A percentile compares a stretch with the other conserved stretches of the same genome.
phyloP scores from a whole-genome alignment of 2,888 invertebrate genomes.

The Oscheius sp. region DNA sequence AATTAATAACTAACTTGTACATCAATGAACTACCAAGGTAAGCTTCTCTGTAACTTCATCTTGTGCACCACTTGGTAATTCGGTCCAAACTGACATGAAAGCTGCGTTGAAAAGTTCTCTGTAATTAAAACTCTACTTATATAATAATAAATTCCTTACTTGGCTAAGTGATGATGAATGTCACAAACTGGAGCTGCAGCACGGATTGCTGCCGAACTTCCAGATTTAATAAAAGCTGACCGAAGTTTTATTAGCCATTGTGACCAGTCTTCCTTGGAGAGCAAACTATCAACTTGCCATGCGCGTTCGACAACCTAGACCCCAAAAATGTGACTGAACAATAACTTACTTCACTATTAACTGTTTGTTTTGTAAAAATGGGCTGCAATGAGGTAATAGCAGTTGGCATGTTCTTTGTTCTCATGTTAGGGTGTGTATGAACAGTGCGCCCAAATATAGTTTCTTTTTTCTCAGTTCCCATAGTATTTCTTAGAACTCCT shows the following conservation, averaged over 20 bases:
- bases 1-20: background rate
- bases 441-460: too few relatives aligned
- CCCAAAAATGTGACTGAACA: background rate
- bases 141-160: conserved; percentile 69
- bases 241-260: conserved; percentile 93
- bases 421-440: too few relatives aligned
- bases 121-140: background rate
- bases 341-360: conserved; percentile 36
- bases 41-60: conserved; percentile 85
- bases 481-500: too few relatives aligned
- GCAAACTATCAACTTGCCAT: conserved; percentile 35
- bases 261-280: conserved; percentile 86
- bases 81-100: conserved; percentile 98
- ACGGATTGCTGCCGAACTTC: conserved; percentile 90
- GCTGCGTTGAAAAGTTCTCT: conserved; percentile 96
- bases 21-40: conserved; percentile 6
- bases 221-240: conserved; percentile 86
- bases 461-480: too few relatives aligned
- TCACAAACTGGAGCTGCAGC: conserved; percentile 92
- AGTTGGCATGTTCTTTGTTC: too few relatives aligned
- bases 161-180: conserved; percentile 90
- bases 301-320: conserved; percentile 29
- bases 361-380: conserved; percentile 37
- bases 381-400: conserved; percentile 71
- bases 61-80: conserved; percentile 83